Evolutionary conservation across 2,797 vertebrate species (phyloP), one percentile per base, ranked within the genome.

Genomic region (Pangasius sanitwongsei): DNA sequence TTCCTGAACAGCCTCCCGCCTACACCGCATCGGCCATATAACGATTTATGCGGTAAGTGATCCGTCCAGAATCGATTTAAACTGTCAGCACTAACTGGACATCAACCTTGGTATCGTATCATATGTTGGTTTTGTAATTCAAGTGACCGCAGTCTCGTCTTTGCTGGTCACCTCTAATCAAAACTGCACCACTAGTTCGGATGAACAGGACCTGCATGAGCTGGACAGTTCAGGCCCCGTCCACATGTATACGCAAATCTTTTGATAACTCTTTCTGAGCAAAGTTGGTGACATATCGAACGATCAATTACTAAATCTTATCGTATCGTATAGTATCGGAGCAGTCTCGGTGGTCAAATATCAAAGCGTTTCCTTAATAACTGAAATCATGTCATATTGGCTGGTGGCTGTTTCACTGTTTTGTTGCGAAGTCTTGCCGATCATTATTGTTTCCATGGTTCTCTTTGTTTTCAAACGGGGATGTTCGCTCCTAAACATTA

Each of bases 61-160:
- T 96, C 96, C 93, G 94, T 94, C 94, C 94, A 89, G 92, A 93
- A 97, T 96, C 93, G 96, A 97, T 96, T 93, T 90, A 93, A 70
- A 94, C 94, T 95, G 95, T 96, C 96, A 96, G 95, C 96, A 95
- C 92, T 94, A 95, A 96, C 96, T 93, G 96, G 95, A 96, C 95
- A 93, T 95, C 96, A 95, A 96, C 95, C 95, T 95, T 94, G 94
- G 93, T 94, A 93, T 94, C 92, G 95, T 95, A 95, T 97, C 95
- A 93, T 94, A 94, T 94, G 93, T 92, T 90, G 94, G 93, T 94
- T 94, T 93, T 90, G 93, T 94, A 95, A 94, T 93, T 90, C 91
- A 95, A 88, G 93, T 94, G 94, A 96, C 95, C 95, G 93, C 95
- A 96, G 95, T 92, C 94, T 94, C 94, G 92, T 94, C 93, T 92